A percentile compares a stretch with the other conserved stretches of the same genome.
These are phyloP conservation scores for Entelurus aequoreus DNA, from an alignment of 2,113 vertebrate genomes.

Conservation along the genomic window DNA sequence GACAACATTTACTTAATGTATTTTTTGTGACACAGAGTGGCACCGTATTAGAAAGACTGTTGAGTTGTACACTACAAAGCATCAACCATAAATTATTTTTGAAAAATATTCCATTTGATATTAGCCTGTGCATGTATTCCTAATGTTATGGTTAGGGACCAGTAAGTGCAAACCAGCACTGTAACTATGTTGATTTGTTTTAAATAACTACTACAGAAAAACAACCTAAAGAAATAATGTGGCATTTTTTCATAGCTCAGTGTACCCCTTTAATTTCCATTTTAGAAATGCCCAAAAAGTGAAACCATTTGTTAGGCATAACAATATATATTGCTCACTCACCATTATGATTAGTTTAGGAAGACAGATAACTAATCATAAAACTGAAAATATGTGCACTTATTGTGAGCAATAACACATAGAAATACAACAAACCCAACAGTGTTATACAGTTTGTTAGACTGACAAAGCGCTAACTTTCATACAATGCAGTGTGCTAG, in stretches of 20 bases:
- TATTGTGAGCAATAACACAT: background rate
- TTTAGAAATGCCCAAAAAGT: slow-evolving; percentile 31
- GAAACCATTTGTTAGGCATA: slow-evolving; percentile 38
- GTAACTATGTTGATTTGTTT: no score
- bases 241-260: slow-evolving; percentile 25
- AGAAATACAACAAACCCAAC: slow-evolving; percentile 15
- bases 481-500: slow-evolving; percentile 48
- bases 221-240: slow-evolving; percentile 20
- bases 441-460: slow-evolving; percentile 14
- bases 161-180: no score
- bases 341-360: slow-evolving; percentile 43
- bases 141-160: no score
- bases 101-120: no score
- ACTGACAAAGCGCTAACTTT: slow-evolving; percentile 25
- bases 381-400: slow-evolving; percentile 39
- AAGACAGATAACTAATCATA: slow-evolving; percentile 50
- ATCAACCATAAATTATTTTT: no score
- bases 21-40: no score
- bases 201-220: background rate
- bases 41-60: no score
- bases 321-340: slow-evolving; percentile 45
- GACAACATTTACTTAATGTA: no score
- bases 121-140: no score
- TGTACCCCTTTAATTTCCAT: slow-evolving; percentile 8
- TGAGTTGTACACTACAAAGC: no score